Base-by-base conservation (phyloP, 2,888 invertebrate species). In the Phortica okadai region DNA sequence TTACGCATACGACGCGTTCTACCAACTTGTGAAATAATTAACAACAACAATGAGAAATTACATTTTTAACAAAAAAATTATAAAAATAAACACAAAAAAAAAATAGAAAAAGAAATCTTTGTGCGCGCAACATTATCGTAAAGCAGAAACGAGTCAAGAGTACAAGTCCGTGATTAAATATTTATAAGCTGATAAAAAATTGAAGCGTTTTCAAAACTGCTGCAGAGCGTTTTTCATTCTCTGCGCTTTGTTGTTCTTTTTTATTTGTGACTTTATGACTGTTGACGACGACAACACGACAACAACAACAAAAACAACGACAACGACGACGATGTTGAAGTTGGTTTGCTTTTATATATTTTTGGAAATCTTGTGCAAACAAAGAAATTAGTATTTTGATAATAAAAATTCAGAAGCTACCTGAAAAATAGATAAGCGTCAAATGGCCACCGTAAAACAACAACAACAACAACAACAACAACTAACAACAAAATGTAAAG, bases 91-190 rank as follows among this genome's bases (percentile, higher is more conserved):
- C 5, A 21, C 11, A 25, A 25, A 33, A 8, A 33, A 8, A 11
- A 25, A 33, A 8, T 0, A 33, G 14, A 2, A 66, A 5, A 11
- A 14, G 41, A 66, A 66, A 66, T 41, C 41, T 66, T 66, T 59
- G 59, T 59, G 6, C 33, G 21, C 16, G 11, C 11, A 45, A n/a
- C 42, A 16, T 42, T 74, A 59, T 74, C 74, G 42, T 44, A 5
- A 74, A 44, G 58, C 67, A 54, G 54, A 25, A 74, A 77, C 78
- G 56, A 25, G 79, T 79, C 79, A 82, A 86, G 87, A 86, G 87
- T 81, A 86, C 86, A 88, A 80, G 87, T 88, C 88, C 80, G 89
- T 89, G 88, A 88, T 88, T 87, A 88, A 87, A 88, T 86, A 86
- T 86, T 86, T 86, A 86, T 88, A 87, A 79, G 81, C 83, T 87